Conservation (phyloP, 2,797 vertebrate genomes). For the Uromys caudimaculatus region DNA sequence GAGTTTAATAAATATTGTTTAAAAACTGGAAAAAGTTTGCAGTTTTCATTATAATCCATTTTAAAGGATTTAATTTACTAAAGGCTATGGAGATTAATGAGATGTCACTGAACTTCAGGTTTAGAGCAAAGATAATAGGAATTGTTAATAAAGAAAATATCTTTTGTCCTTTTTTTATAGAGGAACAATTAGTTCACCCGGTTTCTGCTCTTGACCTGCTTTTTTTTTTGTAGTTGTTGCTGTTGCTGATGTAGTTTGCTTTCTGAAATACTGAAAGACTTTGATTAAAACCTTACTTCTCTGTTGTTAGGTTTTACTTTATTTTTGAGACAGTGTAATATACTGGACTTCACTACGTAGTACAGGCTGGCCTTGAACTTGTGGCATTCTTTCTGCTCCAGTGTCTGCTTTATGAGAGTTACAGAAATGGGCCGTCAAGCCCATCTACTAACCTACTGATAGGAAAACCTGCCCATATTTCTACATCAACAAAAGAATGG, state of each 20-base stretch:
- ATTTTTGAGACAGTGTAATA: background rate
- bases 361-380: background rate
- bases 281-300: constrained; percentile 42
- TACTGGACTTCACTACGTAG: background rate
- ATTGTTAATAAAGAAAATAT: background rate
- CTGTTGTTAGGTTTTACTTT: constrained; percentile 45
- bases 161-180: background rate
- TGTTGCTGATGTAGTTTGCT: constrained; percentile 37
- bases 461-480: constrained; percentile 29
- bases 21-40: background rate
- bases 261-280: constrained; percentile 7
- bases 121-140: constrained; percentile 37
- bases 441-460: background rate
- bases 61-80: constrained; percentile 28
- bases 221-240: background rate
- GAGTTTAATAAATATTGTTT: constrained; percentile 43
- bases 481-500: constrained; percentile 37
- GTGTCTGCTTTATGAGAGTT: background rate
- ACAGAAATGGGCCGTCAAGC: background rate
- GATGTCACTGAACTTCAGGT: constrained; percentile 19
- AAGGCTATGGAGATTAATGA: constrained; percentile 49
- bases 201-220: constrained; percentile 47
- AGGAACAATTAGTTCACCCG: constrained; percentile 35
- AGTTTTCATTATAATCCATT: constrained; percentile 54
- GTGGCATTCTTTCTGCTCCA: background rate